Base-by-base conservation (phyloP, 2,113 vertebrate genomes). In the Microcebus jonahi region DNA sequence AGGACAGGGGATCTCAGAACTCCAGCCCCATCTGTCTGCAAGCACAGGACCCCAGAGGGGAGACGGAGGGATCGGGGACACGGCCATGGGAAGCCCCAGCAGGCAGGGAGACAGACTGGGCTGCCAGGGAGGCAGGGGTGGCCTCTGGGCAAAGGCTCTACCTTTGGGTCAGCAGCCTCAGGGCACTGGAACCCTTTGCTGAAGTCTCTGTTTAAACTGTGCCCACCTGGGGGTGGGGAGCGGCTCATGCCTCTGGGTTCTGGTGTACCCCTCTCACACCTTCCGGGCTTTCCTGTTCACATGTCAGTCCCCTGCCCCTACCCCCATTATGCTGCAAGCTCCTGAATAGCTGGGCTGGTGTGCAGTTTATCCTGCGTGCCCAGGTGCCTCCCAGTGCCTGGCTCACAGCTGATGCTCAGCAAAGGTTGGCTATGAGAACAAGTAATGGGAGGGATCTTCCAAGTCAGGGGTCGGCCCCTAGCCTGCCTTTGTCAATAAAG, bases 241-340 rank as follows among this genome's bases (percentile, higher is more conserved):
- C 2, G 15, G 67, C 34, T 36, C 4, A 18, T 77, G 71, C 75
- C 21, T 34, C 67, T 82, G 83, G 25, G 25, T 25, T 76, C 84
- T 42, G 13, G 13, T 3, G 0, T 27, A 29, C 8, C 27, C 6
- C 65, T n/a, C 15, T 81, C 63, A 50, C 5, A 2, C 34, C 9
- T 55, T 34, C 4, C 20, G 27, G 25, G 36, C 21, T 31, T 42
- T 65, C 27, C 20, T 68, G 21, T 31, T 75, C 13, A 29, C 9
- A 14, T 1, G 0, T 25, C 15, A 3, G 3, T 1, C 12, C 4
- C 20, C 9, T 9, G 9, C 59, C 4, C 50, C 50, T 3, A 3
- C 27, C 45, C 14, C 36, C n/a, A 39, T 20, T 27, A 18, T n/a
- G 17, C 9, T 31, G 65, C 31, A 39, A 39, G 36, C 84, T 50